Evolutionary conservation across 1,140 invertebrate species (phyloP), one percentile per base, ranked within the genome.

Genomic region (Drosophila setifemur): DNA sequence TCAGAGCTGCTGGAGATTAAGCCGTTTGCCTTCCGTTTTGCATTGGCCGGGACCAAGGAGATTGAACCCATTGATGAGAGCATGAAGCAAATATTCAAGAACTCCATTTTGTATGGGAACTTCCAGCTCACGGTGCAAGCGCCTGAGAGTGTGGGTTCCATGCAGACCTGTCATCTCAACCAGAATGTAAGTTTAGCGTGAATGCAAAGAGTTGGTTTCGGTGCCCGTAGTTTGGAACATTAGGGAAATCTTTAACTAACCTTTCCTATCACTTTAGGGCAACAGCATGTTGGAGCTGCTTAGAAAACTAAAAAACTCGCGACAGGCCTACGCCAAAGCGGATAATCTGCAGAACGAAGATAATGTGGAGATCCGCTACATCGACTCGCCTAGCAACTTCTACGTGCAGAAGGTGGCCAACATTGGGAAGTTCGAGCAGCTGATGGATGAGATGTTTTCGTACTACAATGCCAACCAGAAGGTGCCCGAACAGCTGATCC

Each of bases 1-100:
- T 91, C 93, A 19, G 93, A 94, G 70, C 94, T 93, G 89, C 92
- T 95, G 9, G 92, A 93, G 31, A 93, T 93, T 0, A 93, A 93
- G 91, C 93, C 94, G 4, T 94, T 95, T 91, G 94, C 95, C 8
- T 93, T 95, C 73, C 92, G 94, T 55, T 94, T 96, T 64, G 93
- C 93, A 26, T 85, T 96, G 12, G 93, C 93, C 12, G 94, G 94
- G 12, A 91, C 95, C 3, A 94, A 93, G 52, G 93, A 94, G 29
- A 81, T 94, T 31, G 92, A 92, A 19, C 92, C 95, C 4, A 92
- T 93, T 1, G 91, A 93, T 14, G 92, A 95, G 58, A 88, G 73
- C 47, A 92, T 95, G 87, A 95, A 95, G 85, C 91, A 93, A 12
- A 92, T 93, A 14, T 96, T 96, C 73, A 93, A 93, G 55, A 90